Evolutionary conservation across 2,888 invertebrate genomes (phyloP).

Genomic region (Mylabris sibirica): DNA sequence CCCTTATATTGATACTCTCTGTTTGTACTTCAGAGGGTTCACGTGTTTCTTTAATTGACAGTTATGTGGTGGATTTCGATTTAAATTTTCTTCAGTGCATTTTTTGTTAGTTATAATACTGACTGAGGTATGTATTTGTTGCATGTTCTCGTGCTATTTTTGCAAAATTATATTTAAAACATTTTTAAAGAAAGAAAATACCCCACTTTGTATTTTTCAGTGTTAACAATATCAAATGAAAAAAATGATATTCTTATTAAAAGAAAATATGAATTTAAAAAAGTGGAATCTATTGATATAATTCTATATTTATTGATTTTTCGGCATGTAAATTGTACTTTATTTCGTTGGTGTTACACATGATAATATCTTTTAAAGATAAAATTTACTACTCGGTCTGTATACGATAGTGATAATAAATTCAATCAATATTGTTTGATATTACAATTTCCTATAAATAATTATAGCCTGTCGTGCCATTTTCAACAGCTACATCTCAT

Average conservation of each 20-base stretch:
- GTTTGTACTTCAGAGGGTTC: slow-evolving; percentile 35
- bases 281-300: slow-evolving; percentile 15
- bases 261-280: slow-evolving; percentile 1
- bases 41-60: slow-evolving; percentile 35
- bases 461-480: slow-evolving; percentile 7
- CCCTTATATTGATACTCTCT: slow-evolving; percentile 35
- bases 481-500: slow-evolving; percentile 1
- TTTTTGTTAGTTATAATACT: slow-evolving; percentile 17
- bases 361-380: slow-evolving; percentile 22
- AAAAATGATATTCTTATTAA: background rate
- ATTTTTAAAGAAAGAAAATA: background rate
- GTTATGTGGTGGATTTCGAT: slow-evolving; percentile 32
- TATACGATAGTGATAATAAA: slow-evolving; percentile 23
- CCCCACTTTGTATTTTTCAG: background rate
- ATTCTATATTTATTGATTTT: slow-evolving; percentile 18
- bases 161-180: background rate
- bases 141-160: slow-evolving; percentile 21
- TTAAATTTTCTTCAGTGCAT: slow-evolving; percentile 15
- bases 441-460: slow-evolving; percentile 18
- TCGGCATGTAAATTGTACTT: background rate
- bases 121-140: slow-evolving; percentile 24
- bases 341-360: slow-evolving; percentile 18
- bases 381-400: slow-evolving; percentile 21
- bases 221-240: background rate
- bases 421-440: slow-evolving; percentile 22